Base-by-base conservation (phyloP, 2,797 vertebrate species). In the Otolemur crassicaudatus region DNA sequence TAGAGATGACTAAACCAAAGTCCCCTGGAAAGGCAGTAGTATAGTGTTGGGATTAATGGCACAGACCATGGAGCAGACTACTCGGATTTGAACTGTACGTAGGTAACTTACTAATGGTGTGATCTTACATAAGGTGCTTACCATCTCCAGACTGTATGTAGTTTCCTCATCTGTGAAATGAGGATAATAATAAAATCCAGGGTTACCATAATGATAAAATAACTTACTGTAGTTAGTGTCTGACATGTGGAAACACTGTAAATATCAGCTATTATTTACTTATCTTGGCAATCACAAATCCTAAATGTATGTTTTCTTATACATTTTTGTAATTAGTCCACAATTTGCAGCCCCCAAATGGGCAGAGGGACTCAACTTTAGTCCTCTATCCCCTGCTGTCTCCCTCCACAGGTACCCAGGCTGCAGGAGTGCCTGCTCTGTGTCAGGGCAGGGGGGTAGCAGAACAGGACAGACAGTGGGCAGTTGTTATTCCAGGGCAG, bases 101-200 rank as follows among this genome's bases (percentile, higher is more conserved):
- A 27, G 14, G 40, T 67, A 87, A 61, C 49, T 94, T 46, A 56
- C 46, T 49, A 27, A 89, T 70, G 53, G 53, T 46, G 46, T 67
- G 56, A 87, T 63, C 77, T 77, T 81, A 25, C 0, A 0, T 72
- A 16, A 76, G 20, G 89, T 86, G 58, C 40, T 90, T 87, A 73
- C 63, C 16, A 29, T 53, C 49, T 83, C 75, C 5, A 86, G 75
- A 69, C 81, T 91, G 87, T 91, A 63, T 91, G 87, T 91, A 63
- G 37, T 83, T 84, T 81, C 65, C 67, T 76, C 81, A 43, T 7
- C 22, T 89, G 6, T 91, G 80, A 94, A 87, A 56, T 31, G 31
- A 93, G 53, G 43, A 49, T 72, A 70, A 63, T 63, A 79, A 85
- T 69, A 46, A 94, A 96, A 77, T 40, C 65, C 84, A 77, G 49